phyloP scores from a whole-genome alignment of 2,113 vertebrate genomes.

The Charina bottae region DNA sequence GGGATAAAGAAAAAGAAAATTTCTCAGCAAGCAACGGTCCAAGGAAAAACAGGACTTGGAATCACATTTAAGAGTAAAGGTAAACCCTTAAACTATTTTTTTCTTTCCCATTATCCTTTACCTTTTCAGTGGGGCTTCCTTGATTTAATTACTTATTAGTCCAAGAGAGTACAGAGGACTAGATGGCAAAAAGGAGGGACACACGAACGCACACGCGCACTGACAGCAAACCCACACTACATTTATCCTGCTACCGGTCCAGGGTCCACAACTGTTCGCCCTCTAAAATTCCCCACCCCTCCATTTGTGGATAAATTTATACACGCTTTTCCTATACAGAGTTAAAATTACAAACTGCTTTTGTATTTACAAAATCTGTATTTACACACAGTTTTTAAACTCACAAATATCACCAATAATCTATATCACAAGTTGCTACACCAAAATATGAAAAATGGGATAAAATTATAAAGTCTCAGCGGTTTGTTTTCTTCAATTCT shows the following conservation, averaged over 20 bases:
- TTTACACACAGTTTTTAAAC: conserved; percentile 82
- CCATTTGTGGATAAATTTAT: conserved; percentile 75
- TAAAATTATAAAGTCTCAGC: conserved; percentile 77
- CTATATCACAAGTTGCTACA: conserved; percentile 83
- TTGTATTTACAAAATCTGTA: conserved; percentile 89
- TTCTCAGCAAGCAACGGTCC: conserved; percentile 74
- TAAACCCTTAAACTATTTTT: conserved; percentile 61
- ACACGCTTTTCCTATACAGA: conserved; percentile 79
- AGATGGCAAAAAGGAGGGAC: conserved; percentile 60
- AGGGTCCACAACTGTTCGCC: conserved; percentile 65
- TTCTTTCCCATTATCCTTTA: conserved; percentile 57
- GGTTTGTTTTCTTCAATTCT: conserved; percentile 50
- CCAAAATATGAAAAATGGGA: conserved; percentile 85
- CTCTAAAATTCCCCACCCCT: conserved; percentile 65
- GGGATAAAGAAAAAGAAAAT: conserved; percentile 71
- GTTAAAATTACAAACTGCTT: conserved; percentile 80
- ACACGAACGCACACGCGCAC: conserved; percentile 13
- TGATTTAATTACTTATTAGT: conserved; percentile 55
- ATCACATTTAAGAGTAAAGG: conserved; percentile 68
- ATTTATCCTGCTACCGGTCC: conserved; percentile 73
- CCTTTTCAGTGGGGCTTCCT: conserved; percentile 58
- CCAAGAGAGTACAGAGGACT: conserved; percentile 73
- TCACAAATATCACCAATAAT: conserved; percentile 80
- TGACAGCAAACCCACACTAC: too few relatives aligned
- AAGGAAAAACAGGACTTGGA: conserved; percentile 69